Base-by-base conservation (phyloP, 2,113 vertebrate species). In the Ptyas mucosa region DNA sequence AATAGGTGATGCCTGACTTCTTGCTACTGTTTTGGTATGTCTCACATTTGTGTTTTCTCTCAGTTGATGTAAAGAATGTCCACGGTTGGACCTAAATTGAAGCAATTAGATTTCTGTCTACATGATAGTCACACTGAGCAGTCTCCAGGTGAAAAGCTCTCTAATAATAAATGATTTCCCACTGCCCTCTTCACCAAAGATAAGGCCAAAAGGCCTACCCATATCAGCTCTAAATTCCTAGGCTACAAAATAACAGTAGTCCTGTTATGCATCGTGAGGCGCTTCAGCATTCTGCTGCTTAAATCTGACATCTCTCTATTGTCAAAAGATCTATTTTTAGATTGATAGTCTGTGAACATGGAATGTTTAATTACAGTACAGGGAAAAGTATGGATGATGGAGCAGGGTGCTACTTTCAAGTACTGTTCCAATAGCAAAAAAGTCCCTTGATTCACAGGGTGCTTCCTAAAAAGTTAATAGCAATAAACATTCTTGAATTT, bases 261-360 rank as follows among this genome's bases (percentile, higher is more conserved):
- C 81, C 95, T 97, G 95, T 89, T 93, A 90, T 29, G 0, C 92
- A 89, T 96, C 95, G 24, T 92, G 93, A 95, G 93, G 96, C 95
- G 91, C 96, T 97, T 95, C 92, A 94, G 94, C 94, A 94, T 95
- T 94, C 95, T 94, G 89, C 95, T 94, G 94, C 88, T 95, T 95
- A 95, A 20, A 94, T 87, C 92, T 97, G 93, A 95, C 94, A 94
- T 92, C 96, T 95, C 94, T 81, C 91, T 23, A 95, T 95, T 95
- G 95, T 92, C 91, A 95, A 96, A 96, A 94, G 94, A 95, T 93
- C 94, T 96, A 96, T 96, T 97, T 97, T 97, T 96, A 96, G 95
- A 88, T 91, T 91, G 92, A 95, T 91, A 89, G 94, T 94, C 69
- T 96, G 46, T 92, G 94, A 91, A 94, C 94, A 94, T 92, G 39